Conservation (phyloP, 2,888 invertebrate genomes). For the Clistopyga incitator region DNA sequence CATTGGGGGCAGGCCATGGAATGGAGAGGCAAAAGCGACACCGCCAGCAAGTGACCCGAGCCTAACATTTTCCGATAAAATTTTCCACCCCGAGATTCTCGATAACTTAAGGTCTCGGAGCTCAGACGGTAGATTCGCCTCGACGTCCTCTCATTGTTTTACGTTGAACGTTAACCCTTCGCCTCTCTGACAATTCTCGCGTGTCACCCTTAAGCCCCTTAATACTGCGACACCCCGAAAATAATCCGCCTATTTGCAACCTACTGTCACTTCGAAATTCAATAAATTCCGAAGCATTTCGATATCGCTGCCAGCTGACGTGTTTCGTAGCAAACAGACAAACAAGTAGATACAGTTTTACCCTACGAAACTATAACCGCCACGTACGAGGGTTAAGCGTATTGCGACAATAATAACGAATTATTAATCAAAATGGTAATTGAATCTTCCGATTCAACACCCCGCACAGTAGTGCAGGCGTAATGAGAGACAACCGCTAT, state of each 20-base stretch:
- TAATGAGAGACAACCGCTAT: slow-evolving; percentile 26
- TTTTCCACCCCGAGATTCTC: slow-evolving; percentile 64
- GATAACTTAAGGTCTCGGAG: slow-evolving; percentile 53
- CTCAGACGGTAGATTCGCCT: slow-evolving; percentile 38
- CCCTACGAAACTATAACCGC: not conserved
- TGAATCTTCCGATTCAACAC: slow-evolving; percentile 61
- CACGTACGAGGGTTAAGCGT: not conserved
- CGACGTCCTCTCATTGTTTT: slow-evolving; percentile 21
- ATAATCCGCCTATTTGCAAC: not conserved
- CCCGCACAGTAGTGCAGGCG: slow-evolving; percentile 1
- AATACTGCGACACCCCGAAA: slow-evolving; percentile 31
- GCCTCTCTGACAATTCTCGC: slow-evolving; percentile 37
- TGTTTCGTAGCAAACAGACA: slow-evolving; percentile 33
- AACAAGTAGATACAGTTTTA: slow-evolving; percentile 26
- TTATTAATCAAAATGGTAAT: slow-evolving; percentile 61
- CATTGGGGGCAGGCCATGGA: not conserved
- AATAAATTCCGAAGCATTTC: slow-evolving; percentile 10
- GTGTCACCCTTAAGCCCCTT: slow-evolving; percentile 38
- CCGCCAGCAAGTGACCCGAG: slow-evolving; percentile 68
- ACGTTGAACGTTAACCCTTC: slow-evolving; percentile 14
- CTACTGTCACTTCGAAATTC: too few relatives aligned
- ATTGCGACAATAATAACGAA: slow-evolving; percentile 47
- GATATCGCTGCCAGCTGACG: slow-evolving; percentile 21
- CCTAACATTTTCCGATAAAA: slow-evolving; percentile 67
- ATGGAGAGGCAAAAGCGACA: slow-evolving; percentile 38